Conservation (phyloP, 2,888 invertebrate species). For the Nemurella pictetii region DNA sequence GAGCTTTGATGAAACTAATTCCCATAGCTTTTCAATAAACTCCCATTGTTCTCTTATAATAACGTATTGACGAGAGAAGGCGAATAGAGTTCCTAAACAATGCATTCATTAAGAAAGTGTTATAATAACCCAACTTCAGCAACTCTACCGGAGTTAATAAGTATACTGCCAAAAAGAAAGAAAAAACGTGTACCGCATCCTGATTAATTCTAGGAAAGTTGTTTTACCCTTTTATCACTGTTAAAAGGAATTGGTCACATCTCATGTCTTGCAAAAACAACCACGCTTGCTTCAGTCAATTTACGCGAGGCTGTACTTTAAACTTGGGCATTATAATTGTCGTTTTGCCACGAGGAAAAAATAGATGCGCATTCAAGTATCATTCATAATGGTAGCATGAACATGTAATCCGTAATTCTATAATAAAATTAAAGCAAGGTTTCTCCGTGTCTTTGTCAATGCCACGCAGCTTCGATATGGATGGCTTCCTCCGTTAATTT, state of each 20-base stretch:
- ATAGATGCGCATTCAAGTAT: background rate
- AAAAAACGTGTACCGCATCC: background rate
- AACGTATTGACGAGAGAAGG: constrained; percentile 13
- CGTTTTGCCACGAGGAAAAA: background rate
- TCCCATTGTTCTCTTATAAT: background rate
- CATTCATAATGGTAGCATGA: background rate
- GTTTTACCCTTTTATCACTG: background rate
- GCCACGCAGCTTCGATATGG: background rate
- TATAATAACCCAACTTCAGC: background rate
- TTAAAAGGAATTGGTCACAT: background rate
- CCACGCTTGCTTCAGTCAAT: background rate
- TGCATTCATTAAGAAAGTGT: constrained; percentile 11
- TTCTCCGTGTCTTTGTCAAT: background rate
- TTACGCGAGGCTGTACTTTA: background rate
- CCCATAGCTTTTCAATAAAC: constrained; percentile 12
- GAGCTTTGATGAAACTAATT: constrained; percentile 3
- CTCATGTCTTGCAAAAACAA: background rate
- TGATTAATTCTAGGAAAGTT: constrained; percentile 12
- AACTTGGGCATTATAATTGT: background rate
- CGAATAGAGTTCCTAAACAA: constrained; percentile 8
- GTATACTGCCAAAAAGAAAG: background rate
- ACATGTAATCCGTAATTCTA: background rate
- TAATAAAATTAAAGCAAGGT: background rate
- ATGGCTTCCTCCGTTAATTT: background rate
- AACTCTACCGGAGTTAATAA: background rate